Conservation (phyloP, 2,797 vertebrate species). For the Amazona ochrocephala region DNA sequence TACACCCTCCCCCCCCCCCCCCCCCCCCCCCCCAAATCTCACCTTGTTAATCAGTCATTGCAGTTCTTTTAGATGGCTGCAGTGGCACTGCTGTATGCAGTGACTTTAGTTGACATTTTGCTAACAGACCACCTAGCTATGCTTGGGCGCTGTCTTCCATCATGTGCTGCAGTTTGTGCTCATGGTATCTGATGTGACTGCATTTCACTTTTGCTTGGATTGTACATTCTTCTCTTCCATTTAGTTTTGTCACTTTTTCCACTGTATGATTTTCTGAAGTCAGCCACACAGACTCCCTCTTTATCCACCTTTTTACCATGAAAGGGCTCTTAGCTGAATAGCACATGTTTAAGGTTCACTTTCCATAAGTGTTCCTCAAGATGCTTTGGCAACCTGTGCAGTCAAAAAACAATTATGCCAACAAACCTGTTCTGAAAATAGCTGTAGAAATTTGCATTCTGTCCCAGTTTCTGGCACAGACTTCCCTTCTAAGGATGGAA, state of each 20-base stretch:
- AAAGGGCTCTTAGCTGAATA: background rate
- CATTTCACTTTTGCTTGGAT: background rate
- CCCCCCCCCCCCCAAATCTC: background rate
- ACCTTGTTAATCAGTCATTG: background rate
- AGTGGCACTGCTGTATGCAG: background rate
- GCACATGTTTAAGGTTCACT: background rate
- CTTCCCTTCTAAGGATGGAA: constrained; percentile 32
- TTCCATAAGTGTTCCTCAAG: background rate
- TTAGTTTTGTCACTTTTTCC: background rate
- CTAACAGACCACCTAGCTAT: background rate
- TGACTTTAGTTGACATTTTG: background rate
- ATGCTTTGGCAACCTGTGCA: constrained; percentile 16
- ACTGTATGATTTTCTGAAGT: background rate
- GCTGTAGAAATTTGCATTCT: constrained; percentile 32
- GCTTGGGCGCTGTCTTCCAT: background rate
- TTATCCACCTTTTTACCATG: background rate
- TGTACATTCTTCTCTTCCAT: background rate
- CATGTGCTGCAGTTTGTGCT: background rate
- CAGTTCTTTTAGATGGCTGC: background rate
- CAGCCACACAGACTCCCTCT: background rate
- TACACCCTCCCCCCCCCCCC: accelerated
- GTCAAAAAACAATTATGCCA: background rate
- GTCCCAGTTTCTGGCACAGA: constrained; percentile 15
- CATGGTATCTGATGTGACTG: background rate
- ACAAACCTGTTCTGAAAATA: constrained; percentile 37